Evolutionary conservation across 2,113 vertebrate species (phyloP), one percentile per base, ranked within the genome.

Genomic region (human): DNA sequence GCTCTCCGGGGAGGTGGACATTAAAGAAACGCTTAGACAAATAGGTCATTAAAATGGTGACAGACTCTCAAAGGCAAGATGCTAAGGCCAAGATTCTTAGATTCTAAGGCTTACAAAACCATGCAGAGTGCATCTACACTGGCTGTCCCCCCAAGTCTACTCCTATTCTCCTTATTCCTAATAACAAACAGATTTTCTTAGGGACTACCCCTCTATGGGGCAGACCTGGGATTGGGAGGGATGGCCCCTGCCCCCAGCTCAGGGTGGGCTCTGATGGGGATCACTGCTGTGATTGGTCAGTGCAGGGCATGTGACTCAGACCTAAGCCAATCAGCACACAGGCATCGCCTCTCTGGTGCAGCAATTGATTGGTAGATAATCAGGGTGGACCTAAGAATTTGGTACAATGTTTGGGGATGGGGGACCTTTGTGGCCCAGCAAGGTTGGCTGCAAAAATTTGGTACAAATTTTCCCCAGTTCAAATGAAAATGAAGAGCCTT

Each of bases 121-220:
- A 0, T 7, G 6, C n/a, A 16, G 22, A 17, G 7, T 2, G 0
- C 40, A 27, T 25, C 12, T 14, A 50, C 59, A 23, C 27, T 1
- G n/a, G 35, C 35, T 48, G 18, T 45, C 38, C 18, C 38, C 6
- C 43, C 38, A 25, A 52, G 3, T 17, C 55, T 30, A 10, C 17
- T 16, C 32, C 18, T 9, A 3, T 1, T 23, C 35, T 84, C 30
- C 59, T 23, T 59, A 25, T 50, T 81, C 30, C 55, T 22, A 48
- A 59, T 13, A 35, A 3, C 14, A 43, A 8, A 14, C 27, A 43
- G 7, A 5, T 20, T 25, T 57, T n/a, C n/a, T 52, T 13, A 2
- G 27, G 35, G 25, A 61, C 11, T 12, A 10, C 32, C 11, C 9
- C 12, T 45, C 45, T 43, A 1, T 14, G 8, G 14, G 27, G 10